Evolutionary conservation across 2,888 invertebrate genomes (phyloP).

Genomic region (Helicoverpa assulta): DNA sequence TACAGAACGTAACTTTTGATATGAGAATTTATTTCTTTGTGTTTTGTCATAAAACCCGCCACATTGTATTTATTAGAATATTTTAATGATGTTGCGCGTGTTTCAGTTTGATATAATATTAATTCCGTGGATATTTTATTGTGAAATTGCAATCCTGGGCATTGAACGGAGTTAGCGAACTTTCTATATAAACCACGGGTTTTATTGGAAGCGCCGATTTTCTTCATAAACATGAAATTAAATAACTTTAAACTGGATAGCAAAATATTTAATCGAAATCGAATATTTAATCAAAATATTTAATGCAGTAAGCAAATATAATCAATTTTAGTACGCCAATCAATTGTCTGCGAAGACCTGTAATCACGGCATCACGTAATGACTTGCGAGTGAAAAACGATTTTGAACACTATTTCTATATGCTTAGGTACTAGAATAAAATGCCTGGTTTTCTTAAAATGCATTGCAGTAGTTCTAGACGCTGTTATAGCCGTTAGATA

Average conservation of each 20-base stretch:
- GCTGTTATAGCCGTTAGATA: constrained; percentile 26
- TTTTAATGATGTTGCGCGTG: constrained; percentile 6
- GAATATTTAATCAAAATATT: constrained; percentile 13
- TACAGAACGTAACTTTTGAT: constrained; percentile 37
- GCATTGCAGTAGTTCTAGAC: constrained; percentile 14
- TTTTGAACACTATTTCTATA: constrained; percentile 18
- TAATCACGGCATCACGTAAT: constrained; percentile 46
- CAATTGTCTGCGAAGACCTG: constrained; percentile 43
- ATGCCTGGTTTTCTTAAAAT: neutral
- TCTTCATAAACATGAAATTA: neutral
- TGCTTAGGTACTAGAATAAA: constrained; percentile 6
- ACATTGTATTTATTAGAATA: constrained; percentile 2
- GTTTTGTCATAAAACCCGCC: constrained; percentile 22
- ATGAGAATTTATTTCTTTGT: constrained; percentile 48
- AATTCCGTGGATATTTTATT: neutral
- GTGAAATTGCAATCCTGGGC: neutral
- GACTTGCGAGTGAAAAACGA: constrained; percentile 20
- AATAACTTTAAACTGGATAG: constrained; percentile 1
- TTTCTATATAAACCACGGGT: neutral
- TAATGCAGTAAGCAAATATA: constrained; percentile 42
- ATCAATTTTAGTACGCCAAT: constrained; percentile 49
- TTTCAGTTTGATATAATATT: neutral
- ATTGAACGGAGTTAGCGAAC: neutral
- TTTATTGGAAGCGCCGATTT: constrained; percentile 3
- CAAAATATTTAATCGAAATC: constrained; percentile 7